Evolutionary conservation across 2,888 invertebrate genomes (phyloP), one percentile per base, ranked within the genome.

Genomic region (Callosobruchus maculatus): DNA sequence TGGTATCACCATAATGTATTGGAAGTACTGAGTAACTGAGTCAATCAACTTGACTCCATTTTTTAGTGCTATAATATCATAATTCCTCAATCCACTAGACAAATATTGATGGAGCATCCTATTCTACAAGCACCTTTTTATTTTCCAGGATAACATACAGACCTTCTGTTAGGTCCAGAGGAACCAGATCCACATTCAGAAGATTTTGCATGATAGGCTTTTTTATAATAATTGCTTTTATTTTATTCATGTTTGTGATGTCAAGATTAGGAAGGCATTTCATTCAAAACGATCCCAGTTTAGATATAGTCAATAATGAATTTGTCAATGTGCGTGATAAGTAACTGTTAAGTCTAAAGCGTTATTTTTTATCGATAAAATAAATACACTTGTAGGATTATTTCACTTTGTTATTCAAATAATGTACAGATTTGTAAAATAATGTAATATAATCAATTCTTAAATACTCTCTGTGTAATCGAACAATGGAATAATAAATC

Each of bases 181-280:
- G 90, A 81, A 87, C 90, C 20, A 91, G 91, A 78, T 90, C 91
- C 70, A 86, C 92, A 75, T 92, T 91, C 82, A 90, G 91, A 81
- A 89, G 91, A 82, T 93, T 92, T 83, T 90, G 92, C 83, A 88
- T 94, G 84, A 88, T 95, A 72, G 88, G 93, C 21, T 87, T 94
- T 75, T 85, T 95, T 21, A 85, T 93, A 70, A 86, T 93, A 74
- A 87, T 94, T 70, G 88, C 89, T 9, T 89, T 93, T 71, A 84
- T 94, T 72, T 89, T 92, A 21, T 86, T 95, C 22, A 87, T 95
- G 76, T 87, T 94, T 79, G 86, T 96, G 69, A 92, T 97, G 87
- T 91, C 93, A 0, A 90, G 90, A 86, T 87, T 94, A n/a, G 93
- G 94, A 0, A 90, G 91, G 77, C 90, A 91, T 81, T 89, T 90